These are phyloP conservation scores for Caenorhabditis afra DNA, from an alignment of 2,888 invertebrate genomes.

Conservation along the genomic window DNA sequence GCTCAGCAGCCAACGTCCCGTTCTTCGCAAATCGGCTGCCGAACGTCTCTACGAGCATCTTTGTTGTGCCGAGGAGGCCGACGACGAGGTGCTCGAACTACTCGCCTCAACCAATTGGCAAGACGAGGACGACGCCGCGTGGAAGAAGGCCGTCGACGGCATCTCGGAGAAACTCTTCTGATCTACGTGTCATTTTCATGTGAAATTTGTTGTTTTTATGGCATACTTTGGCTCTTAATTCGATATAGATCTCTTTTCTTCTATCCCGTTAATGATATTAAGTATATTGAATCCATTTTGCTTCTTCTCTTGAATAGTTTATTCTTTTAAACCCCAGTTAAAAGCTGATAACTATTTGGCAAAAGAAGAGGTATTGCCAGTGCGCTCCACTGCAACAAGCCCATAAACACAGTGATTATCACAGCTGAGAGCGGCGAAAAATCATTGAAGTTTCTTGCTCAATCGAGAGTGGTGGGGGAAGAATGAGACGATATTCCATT, in stretches of 20 bases:
- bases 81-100: slow-evolving; percentile 54
- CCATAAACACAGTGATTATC: too few species aligned
- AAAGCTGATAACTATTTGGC: too few species aligned
- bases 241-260: slow-evolving; percentile 8
- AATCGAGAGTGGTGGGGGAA: too few species aligned
- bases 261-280: too few species aligned
- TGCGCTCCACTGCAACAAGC: too few species aligned
- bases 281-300: slow-evolving; percentile 4
- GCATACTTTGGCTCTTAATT: slow-evolving; percentile 7
- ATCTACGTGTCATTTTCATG: slow-evolving; percentile 11
- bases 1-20: slow-evolving; percentile 66
- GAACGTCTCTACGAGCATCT: slow-evolving; percentile 76
- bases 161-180: slow-evolving; percentile 43
- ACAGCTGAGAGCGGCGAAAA: too few species aligned
- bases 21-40: slow-evolving; percentile 72
- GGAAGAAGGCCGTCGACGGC: slow-evolving; percentile 25
- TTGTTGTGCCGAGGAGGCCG: slow-evolving; percentile 57
- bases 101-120: slow-evolving; percentile 54
- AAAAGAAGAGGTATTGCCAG: too few species aligned
- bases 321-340: too few species aligned
- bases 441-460: too few species aligned
- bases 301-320: slow-evolving; percentile 3
- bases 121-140: slow-evolving; percentile 25
- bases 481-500: too few species aligned
- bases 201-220: background rate